These are phyloP conservation scores for Drosophila nigritarsus DNA, from an alignment of 2,888 invertebrate species.

Conservation along the genomic window DNA sequence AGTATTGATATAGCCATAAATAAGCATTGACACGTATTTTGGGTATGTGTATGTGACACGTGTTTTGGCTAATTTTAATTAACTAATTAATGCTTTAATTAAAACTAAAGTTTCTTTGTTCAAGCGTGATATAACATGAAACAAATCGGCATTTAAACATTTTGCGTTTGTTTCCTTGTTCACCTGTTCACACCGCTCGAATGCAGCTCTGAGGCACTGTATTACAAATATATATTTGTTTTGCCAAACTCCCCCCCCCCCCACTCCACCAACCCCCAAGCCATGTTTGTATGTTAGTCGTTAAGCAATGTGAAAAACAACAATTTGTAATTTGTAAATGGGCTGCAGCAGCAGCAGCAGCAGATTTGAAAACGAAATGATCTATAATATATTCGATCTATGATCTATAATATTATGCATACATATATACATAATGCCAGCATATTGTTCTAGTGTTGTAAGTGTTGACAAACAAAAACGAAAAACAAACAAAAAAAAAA, in stretches of 20 bases:
- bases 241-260: neutral
- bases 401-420: conserved; percentile 19
- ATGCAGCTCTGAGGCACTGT: too few relatives aligned
- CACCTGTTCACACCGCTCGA: too few relatives aligned
- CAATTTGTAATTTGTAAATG: conserved; percentile 30
- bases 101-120: too few relatives aligned
- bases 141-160: too few relatives aligned
- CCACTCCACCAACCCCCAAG: neutral
- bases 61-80: too few relatives aligned
- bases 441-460: conserved; percentile 64
- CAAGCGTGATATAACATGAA: too few relatives aligned
- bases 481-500: conserved; percentile 19
- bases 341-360: conserved; percentile 17
- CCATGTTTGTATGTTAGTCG: conserved; percentile 48
- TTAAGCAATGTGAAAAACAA: conserved; percentile 3
- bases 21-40: too few relatives aligned
- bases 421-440: conserved; percentile 10
- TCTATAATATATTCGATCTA: conserved; percentile 6
- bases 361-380: conserved; percentile 22
- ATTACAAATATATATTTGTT: too few relatives aligned
- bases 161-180: too few relatives aligned
- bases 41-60: too few relatives aligned
- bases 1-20: too few relatives aligned
- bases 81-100: too few relatives aligned
- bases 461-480: conserved; percentile 56